Percentiles rank a stretch among this genome's conserved stretches.
These are phyloP conservation scores for Dicyrtoma fusca DNA, from an alignment of 2,888 invertebrate genomes.

Conservation along the genomic window DNA sequence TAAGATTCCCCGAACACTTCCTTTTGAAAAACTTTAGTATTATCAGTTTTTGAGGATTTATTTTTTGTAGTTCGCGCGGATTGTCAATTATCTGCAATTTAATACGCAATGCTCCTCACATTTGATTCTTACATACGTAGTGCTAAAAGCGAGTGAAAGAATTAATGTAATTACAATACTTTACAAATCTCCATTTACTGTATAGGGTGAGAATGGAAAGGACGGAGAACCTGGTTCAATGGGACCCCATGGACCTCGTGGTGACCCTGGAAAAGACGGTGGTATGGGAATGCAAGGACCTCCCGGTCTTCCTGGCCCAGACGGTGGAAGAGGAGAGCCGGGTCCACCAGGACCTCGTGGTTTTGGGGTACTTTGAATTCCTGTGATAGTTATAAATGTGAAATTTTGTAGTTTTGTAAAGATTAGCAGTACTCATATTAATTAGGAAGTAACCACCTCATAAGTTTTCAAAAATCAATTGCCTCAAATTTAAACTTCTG, in stretches of 20 bases:
- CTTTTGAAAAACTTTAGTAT: background rate
- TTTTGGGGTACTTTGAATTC: slow-evolving; percentile 68
- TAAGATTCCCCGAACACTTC: slow-evolving; percentile 59
- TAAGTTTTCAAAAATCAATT: no score
- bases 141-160: no score
- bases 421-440: no score
- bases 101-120: no score
- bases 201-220: slow-evolving; percentile 76
- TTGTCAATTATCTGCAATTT: no score
- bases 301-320: slow-evolving; percentile 71
- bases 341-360: slow-evolving; percentile 79
- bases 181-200: background rate
- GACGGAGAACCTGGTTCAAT: slow-evolving; percentile 76
- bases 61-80: no score
- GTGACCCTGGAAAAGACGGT: slow-evolving; percentile 65
- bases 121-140: no score
- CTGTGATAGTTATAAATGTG: no score
- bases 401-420: no score
- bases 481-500: no score
- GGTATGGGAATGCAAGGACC: slow-evolving; percentile 61
- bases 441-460: no score
- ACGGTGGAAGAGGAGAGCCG: slow-evolving; percentile 75
- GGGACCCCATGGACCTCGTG: slow-evolving; percentile 76
- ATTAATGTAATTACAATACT: background rate
- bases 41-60: no score